Evolutionary conservation across 2,113 vertebrate genomes (phyloP), one percentile per base, ranked within the genome.

Genomic region (Cavia aperea): DNA sequence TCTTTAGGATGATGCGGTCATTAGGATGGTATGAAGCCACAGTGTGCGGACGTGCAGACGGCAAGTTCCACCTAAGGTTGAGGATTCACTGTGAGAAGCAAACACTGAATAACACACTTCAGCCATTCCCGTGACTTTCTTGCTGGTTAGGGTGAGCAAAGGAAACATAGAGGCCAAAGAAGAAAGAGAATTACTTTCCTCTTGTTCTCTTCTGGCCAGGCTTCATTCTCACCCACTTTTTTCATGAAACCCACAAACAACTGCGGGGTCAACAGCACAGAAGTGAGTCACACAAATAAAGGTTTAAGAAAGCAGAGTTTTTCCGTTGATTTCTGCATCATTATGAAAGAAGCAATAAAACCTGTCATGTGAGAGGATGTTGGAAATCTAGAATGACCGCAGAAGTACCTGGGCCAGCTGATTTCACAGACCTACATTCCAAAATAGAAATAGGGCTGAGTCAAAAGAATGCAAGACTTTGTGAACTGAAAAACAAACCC

Each of bases 51-150:
- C 31, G 12, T 13, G 16, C 1, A 5, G 31, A 10, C 21, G 6
- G 23, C 7, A 23, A 65, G 5, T 68, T 94, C 23, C 51, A 1
- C 10, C 31, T 33, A 12, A 11, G 84, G 24, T 0, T 46, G 33
- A 9, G 56, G 63, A 65, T 73, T 79, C n/a, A 29, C 36, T 7
- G 18, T 39, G 54, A 75, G 82, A 26, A 51, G n/a, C 24, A 84
- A 49, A 86, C 18, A 11, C 0, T 0, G 5, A 9, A 21, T 23
- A 1, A 4, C 39, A 4, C 3, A 1, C 26, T 31, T 49, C 23
- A 31, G 2, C 31, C 15, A 1, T 26, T 29, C 8, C 4, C 29
- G 29, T 26, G 39, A 29, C 11, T 77, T 13, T 54, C 36, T 26
- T n/a, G 1, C 23, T 56, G 60, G 19, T 66, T 31, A 54, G 23